Evolutionary conservation across 1,140 invertebrate species (phyloP), one percentile per base, ranked within the genome.

Genomic region (Bradynema listronoti): DNA sequence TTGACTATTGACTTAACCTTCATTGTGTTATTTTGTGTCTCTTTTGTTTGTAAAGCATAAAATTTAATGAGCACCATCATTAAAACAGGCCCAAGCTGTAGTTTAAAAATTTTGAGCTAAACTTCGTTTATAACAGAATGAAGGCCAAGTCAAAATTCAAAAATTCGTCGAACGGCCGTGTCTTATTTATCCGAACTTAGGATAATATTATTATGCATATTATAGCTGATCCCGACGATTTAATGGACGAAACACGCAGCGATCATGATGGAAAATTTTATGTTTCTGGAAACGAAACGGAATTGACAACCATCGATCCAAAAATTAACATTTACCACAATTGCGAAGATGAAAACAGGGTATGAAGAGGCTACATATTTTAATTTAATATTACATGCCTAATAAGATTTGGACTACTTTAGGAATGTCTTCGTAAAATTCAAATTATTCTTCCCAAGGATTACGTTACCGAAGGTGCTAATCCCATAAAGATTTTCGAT

Each of bases 191-290:
- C n/a, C n/a, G n/a, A n/a, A n/a, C n/a, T n/a, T n/a, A n/a, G n/a
- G n/a, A n/a, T n/a, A n/a, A n/a, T n/a, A n/a, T n/a, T n/a, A n/a
- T n/a, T n/a, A n/a, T n/a, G n/a, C n/a, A n/a, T n/a, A 14, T 50
- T 55, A 27, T 45, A 55, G 33, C 52, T 55, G 52, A 70, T 45
- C 34, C 64, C 24, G 71, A 73, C 30, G 73, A 74, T 19, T 34
- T 61, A n/a, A 61, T 73, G 68, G 69, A 19, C 5, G 68, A 73
- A 49, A 55, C 53, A 30, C 43, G 42, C 4, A 76, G 58, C 4
- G 68, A 72, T 54, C 30, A 60, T 25, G 19, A 65, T 39, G 70
- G 70, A 14, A 34, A 50, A 14, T 72, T 72, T 60, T 9, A 52
- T 22, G 34, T 72, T 24, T 36, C 30, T 2, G 70, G 70, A 36